These are phyloP conservation scores for Apeltes quadracus DNA, from an alignment of 2,113 vertebrate species.

Conservation along the genomic window DNA sequence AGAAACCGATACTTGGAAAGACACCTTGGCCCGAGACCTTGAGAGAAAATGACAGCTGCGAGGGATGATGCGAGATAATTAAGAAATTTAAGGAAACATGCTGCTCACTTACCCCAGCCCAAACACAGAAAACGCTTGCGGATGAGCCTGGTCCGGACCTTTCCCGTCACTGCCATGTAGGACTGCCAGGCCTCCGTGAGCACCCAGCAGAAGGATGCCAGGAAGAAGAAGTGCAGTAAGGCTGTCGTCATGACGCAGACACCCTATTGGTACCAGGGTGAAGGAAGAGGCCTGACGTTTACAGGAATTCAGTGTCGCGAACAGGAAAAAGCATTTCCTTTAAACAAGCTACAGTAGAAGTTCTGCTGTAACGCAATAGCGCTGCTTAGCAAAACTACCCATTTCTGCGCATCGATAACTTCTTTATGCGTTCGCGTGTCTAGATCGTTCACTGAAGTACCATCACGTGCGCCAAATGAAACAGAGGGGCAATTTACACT, in stretches of 20 bases:
- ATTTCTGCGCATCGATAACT: constrained; percentile 20
- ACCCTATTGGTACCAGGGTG: constrained; percentile 79
- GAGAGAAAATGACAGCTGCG: constrained; percentile 47
- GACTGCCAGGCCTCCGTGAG: constrained; percentile 99
- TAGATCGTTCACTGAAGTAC: constrained; percentile 18
- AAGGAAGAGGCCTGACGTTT: constrained; percentile 39
- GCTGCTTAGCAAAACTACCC: neutral
- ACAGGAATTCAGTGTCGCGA: neutral
- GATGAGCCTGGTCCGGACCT: constrained; percentile 97
- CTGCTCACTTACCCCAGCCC: constrained; percentile 92
- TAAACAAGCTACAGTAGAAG: constrained; percentile 3
- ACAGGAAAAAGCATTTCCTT: neutral
- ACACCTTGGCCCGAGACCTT: constrained; percentile 32
- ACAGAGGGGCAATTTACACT: constrained; percentile 41
- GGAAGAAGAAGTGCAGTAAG: constrained; percentile 99
- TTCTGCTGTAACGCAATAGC: neutral
- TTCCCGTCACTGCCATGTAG: constrained; percentile 99
- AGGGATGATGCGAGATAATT: constrained; percentile 44
- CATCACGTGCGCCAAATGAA: constrained; percentile 32
- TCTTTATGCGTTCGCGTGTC: constrained; percentile 29
- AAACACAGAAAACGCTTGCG: constrained; percentile 98
- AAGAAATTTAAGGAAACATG: constrained; percentile 28
- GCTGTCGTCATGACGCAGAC: constrained; percentile 98
- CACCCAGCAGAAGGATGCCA: constrained; percentile 99
- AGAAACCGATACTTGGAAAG: constrained; percentile 33